Base-by-base conservation (phyloP, 1,140 invertebrate species). In the Cepaea nemoralis region DNA sequence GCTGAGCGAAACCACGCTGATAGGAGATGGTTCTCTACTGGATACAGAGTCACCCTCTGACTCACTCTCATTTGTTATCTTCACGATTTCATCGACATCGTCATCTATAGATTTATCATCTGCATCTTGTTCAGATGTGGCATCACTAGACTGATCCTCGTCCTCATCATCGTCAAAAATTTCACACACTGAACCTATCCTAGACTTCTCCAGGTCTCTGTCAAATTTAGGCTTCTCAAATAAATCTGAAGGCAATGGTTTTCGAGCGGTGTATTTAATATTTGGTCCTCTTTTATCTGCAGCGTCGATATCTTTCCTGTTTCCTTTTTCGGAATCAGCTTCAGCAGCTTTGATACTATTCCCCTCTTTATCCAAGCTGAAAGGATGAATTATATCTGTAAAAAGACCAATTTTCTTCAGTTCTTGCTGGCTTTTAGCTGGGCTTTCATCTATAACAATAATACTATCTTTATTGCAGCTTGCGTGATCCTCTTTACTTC, bases 71-170 rank as follows among this genome's bases (percentile, higher is more conserved):
- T 74, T 45, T 50, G 33, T 8, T 3, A 74, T 45, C 42, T 50
- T 74, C 42, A 74, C 35, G 33, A 42, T 45, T 33, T 74, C 71
- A 50, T 74, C 71, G 27, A 37, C 71, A 45, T 74, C 71, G 27
- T 74, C 71, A 42, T 74, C 71, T 16, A 27, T 42, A 74, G 2
- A 22, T 27, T 74, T 45, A 5, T 74, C 42, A 42, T 48, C 71
- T n/a, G 37, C 40, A 33, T 74, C 71, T 33, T 48, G 16, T 19
- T 45, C 40, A 5, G 35, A 70, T 40, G 1, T 42, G 24, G 42
- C 27, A 5, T 74, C 71, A 74, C 71, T 48, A 1, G 71, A 74
- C 42, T 74, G 71, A 8, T 48, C 71, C 2, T 74, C 71, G 12
- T 42, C 42, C 6, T 73, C 70, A 6, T 73, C 70, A 10, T 39